Conservation (phyloP, 1,140 invertebrate genomes). For the Anastatus disparis region DNA sequence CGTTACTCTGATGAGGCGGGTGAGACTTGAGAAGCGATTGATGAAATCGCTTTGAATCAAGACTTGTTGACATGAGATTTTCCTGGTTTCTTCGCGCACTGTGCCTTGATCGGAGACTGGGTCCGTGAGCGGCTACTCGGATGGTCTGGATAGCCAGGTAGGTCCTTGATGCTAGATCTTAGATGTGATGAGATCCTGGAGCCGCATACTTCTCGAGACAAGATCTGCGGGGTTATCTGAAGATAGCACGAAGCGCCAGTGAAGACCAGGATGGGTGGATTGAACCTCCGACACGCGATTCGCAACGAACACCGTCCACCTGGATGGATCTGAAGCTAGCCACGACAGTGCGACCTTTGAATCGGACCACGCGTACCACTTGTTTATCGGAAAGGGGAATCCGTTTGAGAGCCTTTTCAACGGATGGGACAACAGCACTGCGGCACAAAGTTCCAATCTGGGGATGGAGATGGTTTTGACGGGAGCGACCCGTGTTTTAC, state of each 20-base stretch:
- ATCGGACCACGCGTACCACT: slow-evolving; percentile 5
- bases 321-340: background rate
- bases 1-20: too few relatives aligned
- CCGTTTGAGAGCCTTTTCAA: background rate
- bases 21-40: too few relatives aligned
- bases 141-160: too few relatives aligned
- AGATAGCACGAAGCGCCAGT: background rate
- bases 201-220: background rate
- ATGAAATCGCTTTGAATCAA: too few relatives aligned
- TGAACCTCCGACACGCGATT: slow-evolving; percentile 20
- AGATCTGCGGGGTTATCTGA: background rate
- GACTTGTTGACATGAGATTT: too few relatives aligned
- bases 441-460: slow-evolving; percentile 17
- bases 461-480: background rate
- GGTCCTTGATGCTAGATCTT: too few relatives aligned
- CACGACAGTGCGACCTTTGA: slow-evolving; percentile 10
- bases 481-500: too few relatives aligned
- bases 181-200: too few relatives aligned
- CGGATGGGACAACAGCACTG: background rate
- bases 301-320: background rate
- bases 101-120: too few relatives aligned
- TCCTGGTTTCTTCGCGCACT: too few relatives aligned
- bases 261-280: background rate
- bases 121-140: too few relatives aligned
- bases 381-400: background rate